A percentile compares a stretch with the other conserved stretches of the same genome.
Evolutionary conservation across 2,888 invertebrate species (phyloP).

Genomic region (Cosmorhoe ocellata): DNA sequence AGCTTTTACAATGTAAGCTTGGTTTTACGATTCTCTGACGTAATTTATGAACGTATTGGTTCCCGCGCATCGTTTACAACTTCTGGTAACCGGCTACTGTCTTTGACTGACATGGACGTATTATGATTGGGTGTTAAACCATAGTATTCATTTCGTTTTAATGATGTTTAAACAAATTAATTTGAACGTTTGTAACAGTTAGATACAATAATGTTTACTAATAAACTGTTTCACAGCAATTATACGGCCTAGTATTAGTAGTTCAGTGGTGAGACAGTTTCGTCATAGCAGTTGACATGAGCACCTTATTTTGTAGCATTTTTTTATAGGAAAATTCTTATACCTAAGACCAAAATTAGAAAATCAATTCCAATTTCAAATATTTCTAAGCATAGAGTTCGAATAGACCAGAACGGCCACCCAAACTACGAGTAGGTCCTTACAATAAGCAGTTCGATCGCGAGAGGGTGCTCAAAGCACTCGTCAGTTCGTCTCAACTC

Average conservation of each 20-base stretch:
- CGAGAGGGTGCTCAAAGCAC: slow-evolving; percentile 57
- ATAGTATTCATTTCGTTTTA: slow-evolving; percentile 19
- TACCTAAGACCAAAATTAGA: no score
- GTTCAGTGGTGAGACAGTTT: no score
- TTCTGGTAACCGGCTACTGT: slow-evolving; percentile 34
- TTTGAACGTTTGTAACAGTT: no score
- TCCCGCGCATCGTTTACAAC: slow-evolving; percentile 40
- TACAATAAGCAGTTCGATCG: slow-evolving; percentile 53
- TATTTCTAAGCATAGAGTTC: slow-evolving; percentile 7
- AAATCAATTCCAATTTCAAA: no score
- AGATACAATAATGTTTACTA: no score
- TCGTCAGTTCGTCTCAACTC: slow-evolving; percentile 55
- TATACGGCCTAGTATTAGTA: no score
- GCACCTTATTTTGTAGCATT: no score
- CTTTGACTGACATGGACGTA: slow-evolving; percentile 30
- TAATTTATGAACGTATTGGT: slow-evolving; percentile 48
- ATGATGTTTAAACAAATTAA: no score
- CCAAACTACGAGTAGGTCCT: slow-evolving; percentile 9
- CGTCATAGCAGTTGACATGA: no score
- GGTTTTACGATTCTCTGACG: slow-evolving; percentile 46
- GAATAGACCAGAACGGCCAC: slow-evolving; percentile 13
- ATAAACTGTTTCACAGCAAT: no score
- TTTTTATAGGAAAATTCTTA: no score
- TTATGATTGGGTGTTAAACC: slow-evolving; percentile 31
- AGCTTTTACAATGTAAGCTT: slow-evolving; percentile 40